Percentiles rank a stretch among this genome's conserved stretches.
Conservation (phyloP, 2,888 invertebrate species). For the Aphidius colemani region DNA sequence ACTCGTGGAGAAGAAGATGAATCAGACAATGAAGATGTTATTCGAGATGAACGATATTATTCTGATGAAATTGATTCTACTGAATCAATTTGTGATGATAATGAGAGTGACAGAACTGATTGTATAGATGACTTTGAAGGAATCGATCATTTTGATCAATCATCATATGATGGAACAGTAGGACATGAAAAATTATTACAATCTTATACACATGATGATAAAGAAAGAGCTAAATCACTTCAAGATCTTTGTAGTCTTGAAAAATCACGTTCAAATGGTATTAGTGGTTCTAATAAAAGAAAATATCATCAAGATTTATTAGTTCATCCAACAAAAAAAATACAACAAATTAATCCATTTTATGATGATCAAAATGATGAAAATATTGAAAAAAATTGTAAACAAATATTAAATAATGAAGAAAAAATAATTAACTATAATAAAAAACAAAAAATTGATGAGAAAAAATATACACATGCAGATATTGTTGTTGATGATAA, state of each 20-base stretch:
- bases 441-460: no score
- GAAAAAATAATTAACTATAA: neutral
- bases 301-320: neutral
- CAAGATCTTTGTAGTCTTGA: constrained; percentile 46
- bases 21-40: constrained; percentile 36
- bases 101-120: constrained; percentile 42
- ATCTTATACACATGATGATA: constrained; percentile 15
- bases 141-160: constrained; percentile 45
- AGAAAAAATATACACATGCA: no score
- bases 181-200: constrained; percentile 33
- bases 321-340: no score
- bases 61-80: constrained; percentile 28
- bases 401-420: neutral
- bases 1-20: constrained; percentile 27
- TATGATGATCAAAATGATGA: neutral
- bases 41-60: constrained; percentile 40
- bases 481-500: no score
- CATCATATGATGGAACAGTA: constrained; percentile 44
- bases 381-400: constrained; percentile 4
- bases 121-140: constrained; percentile 10
- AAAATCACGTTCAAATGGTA: neutral
- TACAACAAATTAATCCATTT: constrained; percentile 21
- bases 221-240: constrained; percentile 52
- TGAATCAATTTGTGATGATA: constrained; percentile 36
- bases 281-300: no score